Percentiles rank a stretch among this genome's conserved stretches.
Conservation (phyloP, 2,888 invertebrate genomes). For the Stenolophus ochropezus region DNA sequence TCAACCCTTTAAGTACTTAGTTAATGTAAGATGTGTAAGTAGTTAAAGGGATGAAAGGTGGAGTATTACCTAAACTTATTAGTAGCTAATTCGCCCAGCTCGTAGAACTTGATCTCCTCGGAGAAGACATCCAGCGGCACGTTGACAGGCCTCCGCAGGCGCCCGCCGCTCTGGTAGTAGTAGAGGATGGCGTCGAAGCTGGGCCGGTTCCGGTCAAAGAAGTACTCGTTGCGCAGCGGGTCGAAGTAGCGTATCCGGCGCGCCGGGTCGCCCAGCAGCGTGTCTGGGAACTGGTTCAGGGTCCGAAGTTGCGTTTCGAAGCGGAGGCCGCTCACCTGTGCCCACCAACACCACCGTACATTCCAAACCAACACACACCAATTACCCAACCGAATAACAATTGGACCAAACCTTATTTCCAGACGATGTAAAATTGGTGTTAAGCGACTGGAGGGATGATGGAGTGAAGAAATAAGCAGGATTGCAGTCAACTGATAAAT, state of each 20-base stretch:
- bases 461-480: too few relatives aligned
- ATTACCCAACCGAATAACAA: too few relatives aligned
- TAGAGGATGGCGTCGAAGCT: constrained; percentile 99
- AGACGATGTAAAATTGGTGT: too few relatives aligned
- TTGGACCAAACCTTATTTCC: too few relatives aligned
- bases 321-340: constrained; percentile 95
- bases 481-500: too few relatives aligned
- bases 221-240: constrained; percentile 98
- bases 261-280: constrained; percentile 95
- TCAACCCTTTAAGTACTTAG: too few relatives aligned
- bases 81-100: constrained; percentile 97
- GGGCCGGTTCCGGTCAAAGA: constrained; percentile 99
- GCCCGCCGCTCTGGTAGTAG: constrained; percentile 98
- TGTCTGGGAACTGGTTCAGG: constrained; percentile 98
- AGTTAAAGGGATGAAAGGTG: background rate
- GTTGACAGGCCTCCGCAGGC: constrained; percentile 97
- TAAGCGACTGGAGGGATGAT: too few relatives aligned
- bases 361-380: too few relatives aligned
- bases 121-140: constrained; percentile 99
- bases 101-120: constrained; percentile 99
- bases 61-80: constrained; percentile 90
- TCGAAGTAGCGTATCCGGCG: constrained; percentile 98
- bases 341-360: constrained; percentile 51
- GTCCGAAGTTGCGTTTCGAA: constrained; percentile 99
- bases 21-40: too few relatives aligned